Evolutionary conservation across 2,113 vertebrate species (phyloP), one percentile per base, ranked within the genome.

Genomic region (Himantopus leucocephalus): DNA sequence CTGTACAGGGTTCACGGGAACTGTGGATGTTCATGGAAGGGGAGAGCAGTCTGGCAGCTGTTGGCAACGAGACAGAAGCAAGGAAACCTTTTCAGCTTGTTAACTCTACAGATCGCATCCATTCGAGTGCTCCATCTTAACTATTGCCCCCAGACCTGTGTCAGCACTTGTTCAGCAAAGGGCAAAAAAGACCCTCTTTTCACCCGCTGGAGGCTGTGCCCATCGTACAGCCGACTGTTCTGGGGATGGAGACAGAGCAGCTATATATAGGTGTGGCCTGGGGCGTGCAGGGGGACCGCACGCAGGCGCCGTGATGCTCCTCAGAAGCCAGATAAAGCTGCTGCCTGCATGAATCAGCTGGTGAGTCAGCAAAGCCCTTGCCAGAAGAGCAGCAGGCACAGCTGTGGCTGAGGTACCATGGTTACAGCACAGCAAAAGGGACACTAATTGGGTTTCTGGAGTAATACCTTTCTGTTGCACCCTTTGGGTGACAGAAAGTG

Each of bases 301-400:
- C 37, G 5, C 80, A 62, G 73, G 91, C 78, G 5, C 29, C 3
- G 29, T 2, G 14, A 85, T 81, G 94, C 96, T 96, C 94, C 94
- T 97, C 91, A 80, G 95, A 96, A 97, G 96, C 80, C 94, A 87
- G 95, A 92, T 47, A 73, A 93, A 97, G 96, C 93, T 94, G 82
- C 92, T 97, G 98, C 96, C 95, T 93, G 72, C 59, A 29, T 97
- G 96, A 97, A 92, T 95, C 95, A 92, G 94, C 74, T 95, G 81
- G 93, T 94, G 96, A 97, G 92, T 97, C 96, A 96, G 96, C 96
- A 97, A 81, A 96, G 88, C 56, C 56, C 91, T 52, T 79, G 90
- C 76, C 88, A 80, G 90, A 50, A 93, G 92, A 97, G 95, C 94
- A 97, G 97, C 94, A 92, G 95, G 93, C 94, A 80, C 93, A 77